Percentiles rank a stretch among this genome's conserved stretches.
These are phyloP conservation scores for Margaritifera margaritifera DNA, from an alignment of 2,888 invertebrate genomes.

Conservation along the genomic window DNA sequence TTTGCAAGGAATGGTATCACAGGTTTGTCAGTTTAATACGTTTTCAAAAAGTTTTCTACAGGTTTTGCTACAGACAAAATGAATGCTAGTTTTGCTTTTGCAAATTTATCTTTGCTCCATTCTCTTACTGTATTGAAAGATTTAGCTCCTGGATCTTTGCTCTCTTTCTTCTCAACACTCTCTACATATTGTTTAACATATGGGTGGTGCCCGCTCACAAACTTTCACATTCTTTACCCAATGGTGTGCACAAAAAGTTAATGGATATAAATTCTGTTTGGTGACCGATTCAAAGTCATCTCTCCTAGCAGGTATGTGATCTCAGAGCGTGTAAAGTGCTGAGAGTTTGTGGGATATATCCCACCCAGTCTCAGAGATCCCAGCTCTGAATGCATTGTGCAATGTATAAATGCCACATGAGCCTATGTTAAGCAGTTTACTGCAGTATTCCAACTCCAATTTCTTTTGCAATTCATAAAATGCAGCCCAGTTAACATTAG, in stretches of 20 bases:
- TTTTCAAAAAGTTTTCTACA: slow-evolving; percentile 10
- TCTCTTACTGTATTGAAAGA: too few species aligned
- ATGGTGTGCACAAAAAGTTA: slow-evolving; percentile 13
- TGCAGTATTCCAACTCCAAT: too few species aligned
- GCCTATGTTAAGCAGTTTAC: too few species aligned
- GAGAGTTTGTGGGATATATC: too few species aligned
- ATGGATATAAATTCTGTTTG: slow-evolving; percentile 8
- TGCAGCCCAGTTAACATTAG: slow-evolving; percentile 8
- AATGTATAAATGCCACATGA: slow-evolving; percentile 57
- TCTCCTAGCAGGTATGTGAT: slow-evolving; percentile 16
- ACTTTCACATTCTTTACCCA: slow-evolving; percentile 24
- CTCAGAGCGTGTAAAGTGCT: slow-evolving; percentile 8
- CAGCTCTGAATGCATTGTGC: slow-evolving; percentile 57
- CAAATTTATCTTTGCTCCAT: too few species aligned
- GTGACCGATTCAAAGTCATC: slow-evolving; percentile 14
- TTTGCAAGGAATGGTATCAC: slow-evolving; percentile 22
- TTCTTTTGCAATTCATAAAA: slow-evolving; percentile 1
- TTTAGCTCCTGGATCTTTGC: too few species aligned
- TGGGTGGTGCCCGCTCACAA: slow-evolving; percentile 11
- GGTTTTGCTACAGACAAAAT: slow-evolving; percentile 15
- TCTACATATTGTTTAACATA: slow-evolving; percentile 10
- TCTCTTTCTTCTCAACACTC: too few species aligned
- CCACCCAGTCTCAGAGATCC: slow-evolving; percentile 42
- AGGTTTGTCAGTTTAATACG: slow-evolving; percentile 23
- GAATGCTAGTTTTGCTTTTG: too few species aligned